Evolutionary conservation across 1,140 invertebrate genomes (phyloP).

Genomic region (Laupala kohalensis): DNA sequence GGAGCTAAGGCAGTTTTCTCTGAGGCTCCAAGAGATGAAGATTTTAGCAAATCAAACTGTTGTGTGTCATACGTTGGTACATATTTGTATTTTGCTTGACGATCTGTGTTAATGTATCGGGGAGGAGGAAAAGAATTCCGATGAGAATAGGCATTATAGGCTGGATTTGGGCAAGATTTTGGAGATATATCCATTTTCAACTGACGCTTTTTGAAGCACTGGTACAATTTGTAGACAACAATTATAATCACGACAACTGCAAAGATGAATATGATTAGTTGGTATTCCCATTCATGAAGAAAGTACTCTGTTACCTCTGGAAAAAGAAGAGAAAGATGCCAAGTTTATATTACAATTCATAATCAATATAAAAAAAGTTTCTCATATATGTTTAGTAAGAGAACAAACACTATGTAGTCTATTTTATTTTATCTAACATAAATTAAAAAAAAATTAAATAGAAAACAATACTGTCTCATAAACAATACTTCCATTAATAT

Average conservation of each 20-base stretch:
- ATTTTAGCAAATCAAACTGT: not conserved
- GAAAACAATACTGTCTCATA: not conserved
- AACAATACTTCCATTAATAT: no score
- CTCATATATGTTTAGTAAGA: not conserved
- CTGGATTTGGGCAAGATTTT: slow-evolving; percentile 4
- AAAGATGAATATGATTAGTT: not conserved
- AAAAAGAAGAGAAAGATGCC: not conserved
- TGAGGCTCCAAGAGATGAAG: not conserved
- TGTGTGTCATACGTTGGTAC: not conserved
- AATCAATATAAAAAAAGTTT: not conserved
- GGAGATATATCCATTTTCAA: not conserved
- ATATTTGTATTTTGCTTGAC: not conserved
- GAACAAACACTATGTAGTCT: no score
- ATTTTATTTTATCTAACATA: no score
- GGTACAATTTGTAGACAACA: not conserved
- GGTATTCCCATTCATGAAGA: not conserved
- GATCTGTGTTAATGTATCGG: not conserved
- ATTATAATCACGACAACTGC: not conserved
- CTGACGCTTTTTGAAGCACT: not conserved
- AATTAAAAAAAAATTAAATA: not conserved
- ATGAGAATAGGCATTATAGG: slow-evolving; percentile 6
- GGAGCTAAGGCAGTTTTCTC: slow-evolving; percentile 5
- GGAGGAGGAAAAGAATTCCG: slow-evolving; percentile 1
- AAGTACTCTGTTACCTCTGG: not conserved
- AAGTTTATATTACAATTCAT: not conserved